Evolutionary conservation across 2,797 vertebrate genomes (phyloP), one percentile per base, ranked within the genome.

Genomic region (Borostomias antarcticus): DNA sequence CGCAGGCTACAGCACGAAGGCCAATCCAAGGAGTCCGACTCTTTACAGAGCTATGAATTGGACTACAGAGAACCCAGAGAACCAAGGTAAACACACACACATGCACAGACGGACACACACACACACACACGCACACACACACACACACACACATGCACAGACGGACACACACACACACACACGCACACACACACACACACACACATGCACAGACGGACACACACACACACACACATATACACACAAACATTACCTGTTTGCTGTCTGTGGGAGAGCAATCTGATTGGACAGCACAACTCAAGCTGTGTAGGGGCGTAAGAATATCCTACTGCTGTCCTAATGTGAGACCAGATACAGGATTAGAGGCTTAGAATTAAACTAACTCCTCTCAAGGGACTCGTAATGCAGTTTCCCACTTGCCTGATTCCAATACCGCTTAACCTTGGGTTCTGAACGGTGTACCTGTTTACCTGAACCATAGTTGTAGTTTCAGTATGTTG

Each of bases 41-140:
- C 93, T 0, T 59, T 93, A 1, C 94, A 93, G 40, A 94, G 76
- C 74, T 95, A 92, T 17, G 95, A 95, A 25, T 76, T 92, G 17
- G 95, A 96, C 76, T 93, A 89, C 68, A 89, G 80, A 70, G 95
- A 98, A 47, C 89, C 76, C 0, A 79, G 81, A 58, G 83, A 88
- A 0, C 62, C 89, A 79, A 98, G 98, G 98, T 94, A 89, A 77
- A 77, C 43, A 45, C 29, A 75, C 28, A 52, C 54, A 53, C 33
- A 10, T 2, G 43, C 15, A 35, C 51, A 26, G 9, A 52, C n/a
- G n/a, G n/a, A n/a, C n/a, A n/a, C 58, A n/a, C 35, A 13, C 23
- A 30, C 11, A 26, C n/a, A 3, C 11, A 52, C 3, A 50, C 13
- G 26, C 52, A 63, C 3, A 28, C 25, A 52, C 2, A 28, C 25